Evolutionary conservation across 1,140 invertebrate genomes (phyloP).

Genomic region (Luehdorfia chinensis): DNA sequence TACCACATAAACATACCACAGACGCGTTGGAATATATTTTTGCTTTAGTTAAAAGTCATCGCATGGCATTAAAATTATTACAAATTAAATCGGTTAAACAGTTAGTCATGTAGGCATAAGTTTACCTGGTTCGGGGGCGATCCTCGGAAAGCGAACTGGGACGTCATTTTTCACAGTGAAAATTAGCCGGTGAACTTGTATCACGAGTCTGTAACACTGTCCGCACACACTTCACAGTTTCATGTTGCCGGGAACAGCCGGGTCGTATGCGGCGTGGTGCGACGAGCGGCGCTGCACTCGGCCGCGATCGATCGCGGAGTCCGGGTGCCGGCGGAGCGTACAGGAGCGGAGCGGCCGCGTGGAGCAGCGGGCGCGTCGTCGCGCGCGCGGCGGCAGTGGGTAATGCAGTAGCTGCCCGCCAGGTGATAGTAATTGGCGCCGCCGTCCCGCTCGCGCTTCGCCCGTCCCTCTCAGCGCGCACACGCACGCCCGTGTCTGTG

Average conservation of each 20-base stretch:
- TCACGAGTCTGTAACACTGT: constrained; percentile 54
- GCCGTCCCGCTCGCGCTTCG: constrained; percentile 58
- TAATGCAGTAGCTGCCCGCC: constrained; percentile 74
- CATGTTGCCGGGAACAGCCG: constrained; percentile 44
- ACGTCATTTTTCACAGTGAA: constrained; percentile 62
- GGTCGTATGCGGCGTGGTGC: constrained; percentile 30
- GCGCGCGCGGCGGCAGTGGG: constrained; percentile 69
- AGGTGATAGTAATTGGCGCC: constrained; percentile 74
- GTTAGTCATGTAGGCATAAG: background rate
- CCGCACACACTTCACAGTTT: constrained; percentile 69
- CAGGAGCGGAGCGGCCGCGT: constrained; percentile 40
- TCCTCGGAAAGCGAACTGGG: constrained; percentile 70
- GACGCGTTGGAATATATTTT: constrained; percentile 1
- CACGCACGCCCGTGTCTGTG: constrained; percentile 42
- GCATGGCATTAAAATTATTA: constrained; percentile 3
- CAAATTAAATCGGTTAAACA: too few relatives aligned
- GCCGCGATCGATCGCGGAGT: constrained; percentile 47
- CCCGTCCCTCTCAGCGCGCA: constrained; percentile 57
- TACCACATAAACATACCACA: constrained; percentile 5
- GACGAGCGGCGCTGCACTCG: constrained; percentile 15
- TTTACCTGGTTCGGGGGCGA: constrained; percentile 68
- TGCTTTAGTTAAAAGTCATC: background rate
- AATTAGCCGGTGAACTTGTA: constrained; percentile 38
- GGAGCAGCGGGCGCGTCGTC: constrained; percentile 59
- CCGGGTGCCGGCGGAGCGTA: constrained; percentile 26